Evolutionary conservation across 2,888 invertebrate species (phyloP), one percentile per base, ranked within the genome.

Genomic region (Tridacna gigas): DNA sequence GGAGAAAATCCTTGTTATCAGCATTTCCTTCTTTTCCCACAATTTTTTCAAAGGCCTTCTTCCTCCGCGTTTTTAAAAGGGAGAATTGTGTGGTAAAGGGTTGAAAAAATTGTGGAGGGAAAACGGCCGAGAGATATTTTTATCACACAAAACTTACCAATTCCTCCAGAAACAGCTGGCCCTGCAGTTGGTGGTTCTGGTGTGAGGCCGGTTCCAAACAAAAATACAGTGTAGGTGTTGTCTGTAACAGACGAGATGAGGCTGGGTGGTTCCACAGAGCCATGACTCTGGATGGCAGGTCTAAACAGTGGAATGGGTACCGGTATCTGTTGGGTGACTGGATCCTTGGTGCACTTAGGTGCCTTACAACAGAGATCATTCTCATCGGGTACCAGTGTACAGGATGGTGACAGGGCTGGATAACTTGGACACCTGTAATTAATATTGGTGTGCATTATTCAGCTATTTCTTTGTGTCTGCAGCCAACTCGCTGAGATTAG

Each of bases 241-340:
- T 84, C 86, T 15, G 86, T 85, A 78, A 74, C 83, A 26, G 56
- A 79, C n/a, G 78, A 86, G 61, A 78, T 83, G 22, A 65, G 75
- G 63, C 78, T 85, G n/a, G 92, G 91, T 48, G 92, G 88, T 74
- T 88, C 78, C 25, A 92, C 92, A 25, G 87, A 80, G 20, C 89
- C 91, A 63, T 88, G 87, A 67, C 83, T 86, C 83, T 90, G 89
- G 28, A 88, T 83, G 28, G 89, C 86, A 2, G 90, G 89, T 47
- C 80, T 79, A 80, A 90, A 91, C 71, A 90, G 83, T n/a, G 91
- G 91, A 45, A 91, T 88, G 5, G 90, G 89, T 15, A 90, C 84
- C 1, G 88, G 89, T n/a, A 86, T 86, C 48, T 84, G 79, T 63
- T 88, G 86, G 20, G 90, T 90, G 78, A 88, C 84, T 20, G 89